A percentile compares a stretch with the other conserved stretches of the same genome.
Evolutionary conservation across 2,888 invertebrate species (phyloP).

Genomic region (Ceriagrion tenellum): DNA sequence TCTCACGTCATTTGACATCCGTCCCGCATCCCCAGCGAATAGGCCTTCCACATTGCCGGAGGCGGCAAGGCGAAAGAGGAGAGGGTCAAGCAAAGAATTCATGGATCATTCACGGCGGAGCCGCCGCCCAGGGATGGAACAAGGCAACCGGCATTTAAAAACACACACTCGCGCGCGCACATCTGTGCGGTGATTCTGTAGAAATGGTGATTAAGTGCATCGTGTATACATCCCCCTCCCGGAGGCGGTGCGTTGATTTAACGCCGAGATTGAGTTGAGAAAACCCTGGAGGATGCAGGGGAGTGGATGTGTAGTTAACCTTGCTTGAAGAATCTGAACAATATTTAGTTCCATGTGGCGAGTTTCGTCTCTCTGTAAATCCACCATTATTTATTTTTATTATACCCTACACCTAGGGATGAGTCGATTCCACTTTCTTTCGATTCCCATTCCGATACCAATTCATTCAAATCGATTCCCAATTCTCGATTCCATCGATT

Average conservation of each 20-base stretch:
- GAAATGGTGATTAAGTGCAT: neutral
- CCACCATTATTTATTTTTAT: too few relatives aligned
- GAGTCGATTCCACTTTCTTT: too few relatives aligned
- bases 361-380: too few relatives aligned
- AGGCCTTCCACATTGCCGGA: neutral
- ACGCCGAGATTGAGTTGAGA: neutral
- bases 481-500: too few relatives aligned
- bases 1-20: neutral
- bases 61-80: neutral
- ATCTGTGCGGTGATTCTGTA: neutral
- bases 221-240: neutral
- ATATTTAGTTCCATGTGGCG: too few relatives aligned
- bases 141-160: neutral
- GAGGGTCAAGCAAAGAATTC: neutral
- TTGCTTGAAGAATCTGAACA: too few relatives aligned
- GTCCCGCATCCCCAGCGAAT: neutral
- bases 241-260: neutral
- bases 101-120: neutral
- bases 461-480: too few relatives aligned
- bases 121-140: neutral
- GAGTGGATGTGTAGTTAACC: too few relatives aligned
- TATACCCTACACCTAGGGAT: too few relatives aligned
- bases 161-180: neutral
- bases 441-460: too few relatives aligned
- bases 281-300: too few relatives aligned